Evolutionary conservation across 37 sponge, comb jelly and placozoan species (phyloP).

Genomic region (Oscarella lobularis): DNA sequence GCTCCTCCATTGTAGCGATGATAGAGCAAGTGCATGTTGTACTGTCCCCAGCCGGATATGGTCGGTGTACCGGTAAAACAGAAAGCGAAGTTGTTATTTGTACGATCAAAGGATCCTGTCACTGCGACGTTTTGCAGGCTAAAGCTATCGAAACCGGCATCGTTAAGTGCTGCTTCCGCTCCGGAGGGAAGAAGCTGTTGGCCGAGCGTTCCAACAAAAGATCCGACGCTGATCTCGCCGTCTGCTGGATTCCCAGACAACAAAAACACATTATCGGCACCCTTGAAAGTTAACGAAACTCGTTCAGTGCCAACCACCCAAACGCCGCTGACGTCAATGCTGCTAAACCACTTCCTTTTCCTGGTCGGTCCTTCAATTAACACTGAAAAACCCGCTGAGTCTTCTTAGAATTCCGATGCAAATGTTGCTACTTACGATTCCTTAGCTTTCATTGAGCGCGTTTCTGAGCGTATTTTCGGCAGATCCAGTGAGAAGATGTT

Average conservation of each 20-base stretch:
- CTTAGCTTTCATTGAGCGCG: too few relatives aligned
- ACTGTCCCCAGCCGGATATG: background rate
- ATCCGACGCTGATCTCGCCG: background rate
- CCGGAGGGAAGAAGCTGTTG: background rate
- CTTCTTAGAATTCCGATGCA: too few relatives aligned
- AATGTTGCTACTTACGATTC: too few relatives aligned
- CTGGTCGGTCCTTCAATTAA: too few relatives aligned
- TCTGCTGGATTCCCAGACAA: background rate
- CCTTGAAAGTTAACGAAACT: background rate
- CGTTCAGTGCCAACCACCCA: background rate
- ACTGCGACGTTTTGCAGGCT: background rate
- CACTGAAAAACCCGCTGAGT: too few relatives aligned
- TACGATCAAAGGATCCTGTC: background rate
- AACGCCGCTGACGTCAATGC: background rate
- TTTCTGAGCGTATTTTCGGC: too few relatives aligned
- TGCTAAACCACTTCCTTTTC: too few relatives aligned
- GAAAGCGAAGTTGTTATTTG: background rate
- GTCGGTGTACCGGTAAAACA: background rate
- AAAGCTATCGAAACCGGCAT: background rate
- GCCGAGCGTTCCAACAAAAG: background rate
- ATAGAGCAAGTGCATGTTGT: background rate
- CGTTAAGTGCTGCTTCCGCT: background rate
- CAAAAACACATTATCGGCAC: background rate
- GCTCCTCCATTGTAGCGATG: background rate
- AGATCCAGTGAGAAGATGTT: too few relatives aligned